These are phyloP conservation scores for Suricata suricatta DNA, from an alignment of 2,113 vertebrate genomes.

Conservation along the genomic window DNA sequence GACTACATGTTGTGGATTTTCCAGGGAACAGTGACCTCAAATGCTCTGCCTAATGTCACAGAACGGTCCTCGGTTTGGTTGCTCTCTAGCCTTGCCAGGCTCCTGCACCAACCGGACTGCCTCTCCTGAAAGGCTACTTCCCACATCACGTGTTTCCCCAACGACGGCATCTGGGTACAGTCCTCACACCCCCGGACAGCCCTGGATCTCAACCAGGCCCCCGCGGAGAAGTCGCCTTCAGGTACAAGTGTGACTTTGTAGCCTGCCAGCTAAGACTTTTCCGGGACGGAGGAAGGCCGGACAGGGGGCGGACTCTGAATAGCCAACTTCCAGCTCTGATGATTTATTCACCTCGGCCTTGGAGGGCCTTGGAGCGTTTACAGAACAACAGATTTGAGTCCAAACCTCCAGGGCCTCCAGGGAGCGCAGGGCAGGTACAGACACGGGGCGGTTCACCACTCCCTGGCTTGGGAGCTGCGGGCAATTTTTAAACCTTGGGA, in stretches of 20 bases:
- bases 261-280: neutral
- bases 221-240: neutral
- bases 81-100: neutral
- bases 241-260: neutral
- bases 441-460: neutral
- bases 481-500: conserved; percentile 28
- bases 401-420: conserved; percentile 39
- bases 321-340: neutral
- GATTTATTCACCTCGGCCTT: neutral
- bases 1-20: neutral
- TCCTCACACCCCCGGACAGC: neutral
- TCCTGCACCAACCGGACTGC: neutral
- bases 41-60: neutral
- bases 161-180: neutral
- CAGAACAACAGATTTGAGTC: neutral
- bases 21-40: neutral
- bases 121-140: neutral
- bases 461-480: neutral
- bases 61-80: neutral
- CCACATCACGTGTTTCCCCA: neutral
- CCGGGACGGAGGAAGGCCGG: accelerated
- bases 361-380: neutral
- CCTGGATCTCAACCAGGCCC: neutral
- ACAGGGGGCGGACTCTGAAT: neutral
- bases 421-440: neutral